Evolutionary conservation across 2,888 invertebrate genomes (phyloP).

Genomic region (Aphrophora alni): DNA sequence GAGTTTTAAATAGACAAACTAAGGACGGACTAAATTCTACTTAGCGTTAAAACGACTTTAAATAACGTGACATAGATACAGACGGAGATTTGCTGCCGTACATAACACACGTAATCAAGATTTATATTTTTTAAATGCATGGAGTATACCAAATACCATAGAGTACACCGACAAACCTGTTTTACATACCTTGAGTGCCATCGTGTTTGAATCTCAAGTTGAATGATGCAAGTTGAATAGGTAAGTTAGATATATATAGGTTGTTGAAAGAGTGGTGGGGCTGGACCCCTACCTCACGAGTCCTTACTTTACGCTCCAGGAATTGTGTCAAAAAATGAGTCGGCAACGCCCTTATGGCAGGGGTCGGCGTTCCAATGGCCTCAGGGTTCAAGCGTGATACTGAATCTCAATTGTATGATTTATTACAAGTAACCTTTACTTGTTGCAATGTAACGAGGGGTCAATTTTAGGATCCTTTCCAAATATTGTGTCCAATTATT

Average conservation of each 20-base stretch:
- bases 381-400: neutral
- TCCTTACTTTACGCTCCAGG: neutral
- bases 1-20: too few relatives aligned
- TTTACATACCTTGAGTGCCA: slow-evolving; percentile 2
- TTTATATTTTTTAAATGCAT: too few relatives aligned
- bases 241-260: neutral
- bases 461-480: neutral
- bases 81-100: too few relatives aligned
- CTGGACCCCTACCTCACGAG: neutral
- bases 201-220: neutral
- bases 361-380: neutral
- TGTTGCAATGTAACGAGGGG: neutral
- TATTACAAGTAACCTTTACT: neutral
- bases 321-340: neutral
- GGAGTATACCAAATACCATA: too few relatives aligned
- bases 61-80: too few relatives aligned
- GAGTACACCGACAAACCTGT: neutral
- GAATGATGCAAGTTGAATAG: slow-evolving; percentile 3
- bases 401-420: neutral
- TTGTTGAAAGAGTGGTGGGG: neutral
- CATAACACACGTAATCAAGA: too few relatives aligned
- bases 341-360: neutral
- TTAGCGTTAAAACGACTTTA: too few relatives aligned
- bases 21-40: too few relatives aligned
- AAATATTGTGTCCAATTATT: neutral